Percentiles rank a stretch among this genome's conserved stretches.
Conservation (phyloP, 2,888 invertebrate species). For the Scotopteryx bipunctaria region DNA sequence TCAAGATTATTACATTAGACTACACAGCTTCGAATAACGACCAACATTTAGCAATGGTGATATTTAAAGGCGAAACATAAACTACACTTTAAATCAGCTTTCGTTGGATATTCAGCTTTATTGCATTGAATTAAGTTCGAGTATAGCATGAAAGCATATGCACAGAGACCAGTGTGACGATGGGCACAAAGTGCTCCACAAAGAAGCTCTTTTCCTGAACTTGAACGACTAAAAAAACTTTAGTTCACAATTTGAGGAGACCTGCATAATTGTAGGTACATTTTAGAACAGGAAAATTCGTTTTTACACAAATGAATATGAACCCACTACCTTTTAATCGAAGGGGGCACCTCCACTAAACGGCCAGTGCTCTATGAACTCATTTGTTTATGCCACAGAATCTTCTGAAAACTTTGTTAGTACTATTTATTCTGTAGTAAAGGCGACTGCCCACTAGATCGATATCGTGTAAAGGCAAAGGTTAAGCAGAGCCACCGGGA, state of each 20-base stretch:
- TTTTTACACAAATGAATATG: too few relatives aligned
- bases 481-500: slow-evolving; percentile 52
- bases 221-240: too few relatives aligned
- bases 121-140: not conserved
- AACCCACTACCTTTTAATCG: too few relatives aligned
- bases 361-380: too few relatives aligned
- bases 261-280: too few relatives aligned
- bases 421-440: slow-evolving; percentile 10
- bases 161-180: too few relatives aligned
- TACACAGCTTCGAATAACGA: slow-evolving; percentile 22
- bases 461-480: slow-evolving; percentile 65
- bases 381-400: not conserved
- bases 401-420: not conserved
- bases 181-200: too few relatives aligned
- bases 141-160: too few relatives aligned
- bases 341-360: too few relatives aligned
- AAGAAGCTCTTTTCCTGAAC: too few relatives aligned
- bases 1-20: slow-evolving; percentile 4
- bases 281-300: too few relatives aligned
- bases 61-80: slow-evolving; percentile 25
- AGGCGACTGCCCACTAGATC: slow-evolving; percentile 44
- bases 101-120: slow-evolving; percentile 15
- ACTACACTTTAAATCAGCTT: not conserved
- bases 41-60: slow-evolving; percentile 27
- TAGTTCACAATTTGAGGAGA: too few relatives aligned